Base-by-base conservation (phyloP, 1,140 invertebrate genomes). In the Pemphigus obesinymphae region DNA sequence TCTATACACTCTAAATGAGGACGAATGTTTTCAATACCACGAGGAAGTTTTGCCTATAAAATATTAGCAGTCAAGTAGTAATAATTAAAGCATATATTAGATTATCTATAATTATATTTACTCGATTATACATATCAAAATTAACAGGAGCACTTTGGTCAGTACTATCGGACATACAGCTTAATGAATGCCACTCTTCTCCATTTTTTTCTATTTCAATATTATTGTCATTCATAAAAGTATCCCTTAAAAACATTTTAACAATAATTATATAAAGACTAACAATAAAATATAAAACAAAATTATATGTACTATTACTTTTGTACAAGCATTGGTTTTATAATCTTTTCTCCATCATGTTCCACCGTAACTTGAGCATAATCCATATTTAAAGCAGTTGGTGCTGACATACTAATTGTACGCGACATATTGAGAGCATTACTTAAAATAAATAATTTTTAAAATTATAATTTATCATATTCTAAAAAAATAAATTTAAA, bases 1-100 rank as follows among this genome's bases (percentile, higher is more conserved):
- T 99, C 97, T 84, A 99, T 95, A 84, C 94, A 90, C 86, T 97
- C 94, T 82, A 99, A 91, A 87, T 99, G 97, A 0, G 97, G 96
- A 31, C 96, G 90, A 83, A 99, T 98, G 87, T 98, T 97, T 85
- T 98, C 95, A 83, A 99, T 99, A 43, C 97, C 97, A 75, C 95
- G 90, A 0, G 97, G 97, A 81, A 99, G 88, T 88, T 98, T 97
- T 1, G 97, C 95, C 90, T 95, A 84, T 20, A 87, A 87, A 73
- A 83, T 80, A 83, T 76, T n/a, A 53, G 6, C 13, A 45, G 2
- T 80, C 23, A 40, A 76, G n/a, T 34, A 23, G 4, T 37, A 76
- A 40, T 37, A 73, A 3, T 53, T n/a, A n/a, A n/a, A n/a, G n/a
- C n/a, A n/a, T n/a, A 34, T 26, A 45, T 13, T 61, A 72, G 45